These are phyloP conservation scores for Sphenopsis melanotis DNA, from an alignment of 2,797 vertebrate species.

Conservation along the genomic window DNA sequence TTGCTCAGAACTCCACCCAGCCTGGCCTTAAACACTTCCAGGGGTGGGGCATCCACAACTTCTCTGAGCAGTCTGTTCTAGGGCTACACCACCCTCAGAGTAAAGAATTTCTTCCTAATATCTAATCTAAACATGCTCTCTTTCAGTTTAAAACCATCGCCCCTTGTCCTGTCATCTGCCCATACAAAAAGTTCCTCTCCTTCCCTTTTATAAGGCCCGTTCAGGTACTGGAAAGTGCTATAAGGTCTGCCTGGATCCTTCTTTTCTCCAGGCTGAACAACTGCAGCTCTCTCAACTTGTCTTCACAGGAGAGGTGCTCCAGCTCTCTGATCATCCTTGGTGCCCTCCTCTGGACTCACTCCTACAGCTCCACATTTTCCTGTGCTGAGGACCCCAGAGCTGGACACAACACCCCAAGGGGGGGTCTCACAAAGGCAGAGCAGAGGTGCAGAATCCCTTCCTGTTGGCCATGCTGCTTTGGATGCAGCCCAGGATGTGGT, in stretches of 20 bases:
- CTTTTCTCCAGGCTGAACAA: not conserved
- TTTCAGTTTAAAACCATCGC: not conserved
- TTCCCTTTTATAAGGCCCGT: not conserved
- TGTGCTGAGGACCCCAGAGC: not conserved
- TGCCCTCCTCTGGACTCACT: not conserved
- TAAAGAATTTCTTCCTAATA: not conserved
- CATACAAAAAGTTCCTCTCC: not conserved
- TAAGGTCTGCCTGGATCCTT: not conserved
- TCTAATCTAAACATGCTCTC: not conserved
- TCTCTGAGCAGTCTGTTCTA: not conserved
- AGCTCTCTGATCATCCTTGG: not conserved
- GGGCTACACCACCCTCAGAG: not conserved
- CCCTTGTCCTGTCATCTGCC: not conserved
- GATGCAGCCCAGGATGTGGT: not conserved
- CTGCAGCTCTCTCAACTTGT: not conserved
- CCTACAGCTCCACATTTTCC: not conserved
- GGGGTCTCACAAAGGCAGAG: not conserved
- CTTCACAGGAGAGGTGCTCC: not conserved
- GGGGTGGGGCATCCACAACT: not conserved
- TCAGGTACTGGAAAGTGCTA: not conserved
- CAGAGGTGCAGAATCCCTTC: not conserved
- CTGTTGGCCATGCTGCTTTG: not conserved
- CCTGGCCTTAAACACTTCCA: not conserved
- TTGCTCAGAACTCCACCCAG: not conserved
- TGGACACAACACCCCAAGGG: not conserved